Percentiles rank a stretch among this genome's conserved stretches.
Conservation (phyloP, 2,113 vertebrate genomes). For the Jaculus jaculus region DNA sequence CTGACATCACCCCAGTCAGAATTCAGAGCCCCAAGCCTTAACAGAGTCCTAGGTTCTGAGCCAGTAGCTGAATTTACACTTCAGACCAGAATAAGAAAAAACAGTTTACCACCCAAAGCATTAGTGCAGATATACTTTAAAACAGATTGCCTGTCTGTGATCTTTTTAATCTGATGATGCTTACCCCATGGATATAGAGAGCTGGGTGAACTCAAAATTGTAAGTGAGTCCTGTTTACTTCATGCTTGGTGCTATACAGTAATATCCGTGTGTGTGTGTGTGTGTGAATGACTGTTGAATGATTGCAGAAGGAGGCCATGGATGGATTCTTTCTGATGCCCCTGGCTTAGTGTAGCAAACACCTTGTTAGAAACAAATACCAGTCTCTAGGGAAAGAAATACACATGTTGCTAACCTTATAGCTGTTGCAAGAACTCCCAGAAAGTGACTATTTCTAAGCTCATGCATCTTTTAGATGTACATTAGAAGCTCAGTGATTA, state of each 20-base stretch:
- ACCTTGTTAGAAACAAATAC: slow-evolving; percentile 13
- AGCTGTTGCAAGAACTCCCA: background rate
- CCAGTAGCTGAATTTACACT: too few relatives aligned
- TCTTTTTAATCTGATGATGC: background rate
- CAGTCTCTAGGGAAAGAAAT: background rate
- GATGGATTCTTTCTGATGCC: slow-evolving; percentile 32
- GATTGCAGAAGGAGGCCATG: background rate
- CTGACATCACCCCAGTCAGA: too few relatives aligned
- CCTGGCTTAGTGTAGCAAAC: background rate
- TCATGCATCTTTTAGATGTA: background rate
- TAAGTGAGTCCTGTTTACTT: background rate
- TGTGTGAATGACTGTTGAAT: background rate
- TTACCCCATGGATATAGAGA: too few relatives aligned
- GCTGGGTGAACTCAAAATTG: background rate
- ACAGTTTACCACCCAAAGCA: too few relatives aligned
- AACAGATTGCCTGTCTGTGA: background rate
- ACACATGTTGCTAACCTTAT: background rate
- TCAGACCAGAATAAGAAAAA: too few relatives aligned
- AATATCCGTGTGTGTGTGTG: background rate
- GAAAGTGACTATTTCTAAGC: background rate
- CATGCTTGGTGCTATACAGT: background rate
- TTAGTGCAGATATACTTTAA: background rate
- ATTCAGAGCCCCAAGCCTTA: too few relatives aligned
- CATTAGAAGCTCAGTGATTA: background rate
- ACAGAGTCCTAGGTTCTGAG: too few relatives aligned